A percentile compares a stretch with the other conserved stretches of the same genome.
Evolutionary conservation across 2,113 vertebrate genomes (phyloP).

Genomic region (Gila orcuttii): DNA sequence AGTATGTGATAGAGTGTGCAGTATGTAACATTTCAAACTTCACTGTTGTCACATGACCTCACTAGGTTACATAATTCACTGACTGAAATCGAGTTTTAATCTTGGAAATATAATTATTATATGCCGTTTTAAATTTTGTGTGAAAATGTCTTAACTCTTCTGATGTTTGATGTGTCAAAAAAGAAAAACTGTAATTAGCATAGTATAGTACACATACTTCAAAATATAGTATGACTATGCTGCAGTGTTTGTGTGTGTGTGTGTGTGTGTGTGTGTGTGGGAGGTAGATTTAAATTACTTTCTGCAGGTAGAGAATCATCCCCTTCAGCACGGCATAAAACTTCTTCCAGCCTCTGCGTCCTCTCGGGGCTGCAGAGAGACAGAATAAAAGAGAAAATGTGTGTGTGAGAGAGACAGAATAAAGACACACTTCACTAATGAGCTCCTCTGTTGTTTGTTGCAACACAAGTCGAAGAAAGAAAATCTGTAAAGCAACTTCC

Average conservation of each 20-base stretch:
- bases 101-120: neutral
- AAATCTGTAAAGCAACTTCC: constrained; percentile 8
- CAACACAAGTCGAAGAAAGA: constrained; percentile 15
- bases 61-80: neutral
- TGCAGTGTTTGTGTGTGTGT: constrained; percentile 8
- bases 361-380: constrained; percentile 84
- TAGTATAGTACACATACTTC: too few relatives aligned
- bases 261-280: constrained; percentile 50
- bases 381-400: neutral
- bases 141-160: neutral
- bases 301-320: constrained; percentile 95
- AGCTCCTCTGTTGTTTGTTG: constrained; percentile 23
- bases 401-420: neutral
- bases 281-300: constrained; percentile 79
- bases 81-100: neutral
- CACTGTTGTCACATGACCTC: neutral
- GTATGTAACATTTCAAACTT: neutral
- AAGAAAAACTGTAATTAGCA: too few relatives aligned
- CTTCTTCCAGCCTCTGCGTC: constrained; percentile 97
- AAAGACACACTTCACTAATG: constrained; percentile 41
- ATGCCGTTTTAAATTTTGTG: neutral
- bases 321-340: constrained; percentile 97
- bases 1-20: neutral
- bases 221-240: neutral
- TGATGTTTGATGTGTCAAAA: neutral